Conservation (phyloP, 2,888 invertebrate species). For the Tetranychus truncatus region DNA sequence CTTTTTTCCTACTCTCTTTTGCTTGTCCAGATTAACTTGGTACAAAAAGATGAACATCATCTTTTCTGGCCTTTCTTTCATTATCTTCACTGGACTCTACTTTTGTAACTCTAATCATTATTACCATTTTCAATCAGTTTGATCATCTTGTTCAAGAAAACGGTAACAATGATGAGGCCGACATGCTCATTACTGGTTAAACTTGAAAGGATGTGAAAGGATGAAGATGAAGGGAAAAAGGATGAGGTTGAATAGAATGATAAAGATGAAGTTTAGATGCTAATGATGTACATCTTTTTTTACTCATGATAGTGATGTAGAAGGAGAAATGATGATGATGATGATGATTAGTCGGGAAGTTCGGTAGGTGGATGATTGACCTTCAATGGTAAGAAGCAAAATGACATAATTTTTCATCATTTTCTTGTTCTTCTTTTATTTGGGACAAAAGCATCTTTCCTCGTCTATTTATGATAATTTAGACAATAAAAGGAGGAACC, state of each 20-base stretch:
- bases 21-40: not conserved
- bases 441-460: not conserved
- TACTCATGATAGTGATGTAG: not conserved
- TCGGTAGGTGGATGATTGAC: not conserved
- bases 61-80: not conserved
- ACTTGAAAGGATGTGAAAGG: not conserved
- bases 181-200: not conserved
- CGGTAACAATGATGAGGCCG: not conserved
- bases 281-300: too few relatives aligned
- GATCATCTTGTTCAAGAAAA: too few relatives aligned
- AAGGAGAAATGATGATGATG: not conserved
- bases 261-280: too few relatives aligned
- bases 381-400: too few relatives aligned
- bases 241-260: not conserved
- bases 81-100: not conserved
- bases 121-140: not conserved
- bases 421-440: not conserved
- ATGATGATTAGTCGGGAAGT: not conserved
- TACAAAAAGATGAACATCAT: not conserved
- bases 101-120: not conserved
- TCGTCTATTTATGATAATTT: not conserved
- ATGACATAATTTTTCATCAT: not conserved
- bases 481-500: not conserved
- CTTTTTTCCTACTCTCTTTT: not conserved
- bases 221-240: not conserved